Evolutionary conservation across 1,140 invertebrate species (phyloP), one percentile per base, ranked within the genome.

Genomic region (Trachelipus rathkii): DNA sequence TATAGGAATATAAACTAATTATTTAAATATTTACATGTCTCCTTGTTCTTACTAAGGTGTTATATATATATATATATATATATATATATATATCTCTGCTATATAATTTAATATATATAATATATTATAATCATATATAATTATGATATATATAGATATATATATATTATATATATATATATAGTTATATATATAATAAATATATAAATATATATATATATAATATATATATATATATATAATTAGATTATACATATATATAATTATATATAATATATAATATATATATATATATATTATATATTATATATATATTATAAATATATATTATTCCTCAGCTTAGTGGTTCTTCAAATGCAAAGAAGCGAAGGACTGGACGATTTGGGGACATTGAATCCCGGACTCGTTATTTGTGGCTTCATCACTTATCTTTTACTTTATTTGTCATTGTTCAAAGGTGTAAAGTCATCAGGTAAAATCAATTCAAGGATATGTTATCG

Each of bases 371-470:
- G 87, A 8, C 83, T 89, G 53, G 83, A 86, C 43, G 82, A 87
- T 60, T 78, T 87, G 10, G 87, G 88, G 0, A 66, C 82, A n/a
- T 82, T 87, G 11, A 83, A 84, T 73, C 85, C 84, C 73, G 84
- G 87, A 75, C 81, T 88, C 15, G 85, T 87, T 8, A 73, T 86
- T 11, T 88, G 86, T 75, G 82, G 88, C 11, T 72, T 87, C 50
- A 79, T 87, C 11, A 86, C 84, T 44, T 88, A 88, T 82, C 75
- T 85, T 73, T 83, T 88, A 21, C 85, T 88, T 72, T 88, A 88
- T 81, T 83, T 89, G 19, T 87, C 87, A 9, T 85, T 88, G 60
- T 88, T 88, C 82, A 88, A 88, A 81, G 87, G 88, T 68, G 87
- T 88, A 50, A 87, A 88, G 81, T 87, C 87, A 74, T 87, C 87